Evolutionary conservation across 2,113 vertebrate species (phyloP), one percentile per base, ranked within the genome.

Genomic region (Leptobrachium ailaonicum): DNA sequence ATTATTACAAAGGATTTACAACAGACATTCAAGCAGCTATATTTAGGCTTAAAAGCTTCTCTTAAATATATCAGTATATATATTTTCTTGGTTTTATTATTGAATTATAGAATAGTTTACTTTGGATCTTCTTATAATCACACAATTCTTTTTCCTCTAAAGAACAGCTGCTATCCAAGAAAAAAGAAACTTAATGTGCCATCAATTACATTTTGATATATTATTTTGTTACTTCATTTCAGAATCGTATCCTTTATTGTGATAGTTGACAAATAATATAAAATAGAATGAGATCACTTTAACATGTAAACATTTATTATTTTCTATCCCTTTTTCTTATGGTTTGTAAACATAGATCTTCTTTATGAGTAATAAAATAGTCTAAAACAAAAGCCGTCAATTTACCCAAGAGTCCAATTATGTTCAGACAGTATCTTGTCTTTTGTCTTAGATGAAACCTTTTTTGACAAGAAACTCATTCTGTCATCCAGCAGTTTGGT

Each of bases 361-460:
- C 56, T 60, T 13, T 69, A 7, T 4, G 66, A 64, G 45, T 45
- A 66, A 66, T 72, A 73, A 71, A 64, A 40, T 43, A 14, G 66
- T 79, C 40, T 73, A 66, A 54, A 71, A 50, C 14, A 69, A 43
- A 54, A 64, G 53, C 41, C 66, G 70, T 40, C 41, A 79, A n/a
- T 66, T 73, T 66, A 79, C 77, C 60, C 70, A 73, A 43, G 77
- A 53, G 77, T 66, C 70, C 40, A 66, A 79, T 79, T 79, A 79
- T 43, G 45, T 9, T 54, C 6, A n/a, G 11, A 73, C 14, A 79
- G 44, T 66, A 66, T 7, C n/a, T 43, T 40, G 3, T 32, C 13
- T 54, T 43, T 73, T 71, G 68, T 53, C 54, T 62, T 43, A 71
- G 43, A 64, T 41, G 41, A 79, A 63, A 79, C 4, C 42, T 64